Percentiles rank a stretch among this genome's conserved stretches.
These are phyloP conservation scores for Gallinago media DNA, from an alignment of 2,113 vertebrate species.

Conservation along the genomic window DNA sequence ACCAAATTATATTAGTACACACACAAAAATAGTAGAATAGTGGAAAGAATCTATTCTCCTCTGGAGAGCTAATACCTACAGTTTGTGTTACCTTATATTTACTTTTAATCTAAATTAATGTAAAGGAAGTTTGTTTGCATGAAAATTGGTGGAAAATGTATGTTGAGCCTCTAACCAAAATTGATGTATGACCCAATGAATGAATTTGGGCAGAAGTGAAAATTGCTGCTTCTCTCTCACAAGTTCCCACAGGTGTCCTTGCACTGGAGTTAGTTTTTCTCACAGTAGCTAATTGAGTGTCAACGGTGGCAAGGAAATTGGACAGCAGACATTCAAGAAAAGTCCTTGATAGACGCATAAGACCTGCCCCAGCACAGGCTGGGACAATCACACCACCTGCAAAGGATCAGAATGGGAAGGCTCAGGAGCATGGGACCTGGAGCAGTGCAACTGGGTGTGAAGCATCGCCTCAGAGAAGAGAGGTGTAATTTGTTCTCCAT, in stretches of 20 bases:
- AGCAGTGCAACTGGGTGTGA: rapidly evolving
- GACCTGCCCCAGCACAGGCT: not conserved
- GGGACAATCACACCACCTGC: not conserved
- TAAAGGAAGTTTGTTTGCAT: not conserved
- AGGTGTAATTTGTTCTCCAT: not conserved
- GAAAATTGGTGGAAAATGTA: not conserved
- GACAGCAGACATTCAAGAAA: not conserved
- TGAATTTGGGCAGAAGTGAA: not conserved
- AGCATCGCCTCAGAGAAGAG: rapidly evolving
- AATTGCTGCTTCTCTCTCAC: not conserved
- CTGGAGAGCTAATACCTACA: not conserved
- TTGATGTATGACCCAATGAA: not conserved
- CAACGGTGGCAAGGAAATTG: not conserved
- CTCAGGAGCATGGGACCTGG: too few species aligned
- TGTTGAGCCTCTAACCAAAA: not conserved
- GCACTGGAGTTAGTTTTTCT: not conserved
- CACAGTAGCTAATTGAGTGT: not conserved
- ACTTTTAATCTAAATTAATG: not conserved
- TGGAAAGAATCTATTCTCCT: not conserved
- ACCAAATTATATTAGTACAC: not conserved
- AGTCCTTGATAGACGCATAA: not conserved
- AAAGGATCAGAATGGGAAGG: not conserved
- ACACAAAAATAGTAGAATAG: not conserved
- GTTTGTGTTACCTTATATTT: not conserved
- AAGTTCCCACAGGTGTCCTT: not conserved